phyloP scores from a whole-genome alignment of 2,888 invertebrate genomes.

The Phyllotreta cruciferae region DNA sequence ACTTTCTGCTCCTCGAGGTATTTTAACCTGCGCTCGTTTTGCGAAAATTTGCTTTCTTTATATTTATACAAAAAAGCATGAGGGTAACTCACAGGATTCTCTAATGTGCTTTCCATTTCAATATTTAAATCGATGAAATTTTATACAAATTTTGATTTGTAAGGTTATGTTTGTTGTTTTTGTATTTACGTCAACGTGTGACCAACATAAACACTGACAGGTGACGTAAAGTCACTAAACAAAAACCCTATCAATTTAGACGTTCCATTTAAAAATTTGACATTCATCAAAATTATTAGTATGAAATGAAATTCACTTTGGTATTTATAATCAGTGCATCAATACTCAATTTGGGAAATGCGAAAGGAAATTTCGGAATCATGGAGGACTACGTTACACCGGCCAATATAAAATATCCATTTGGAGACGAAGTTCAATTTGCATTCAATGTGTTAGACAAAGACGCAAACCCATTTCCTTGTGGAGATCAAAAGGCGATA shows the following conservation, averaged over 20 bases:
- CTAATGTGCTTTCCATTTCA: conserved; percentile 12
- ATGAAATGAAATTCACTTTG: too few relatives aligned
- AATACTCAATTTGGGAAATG: background rate
- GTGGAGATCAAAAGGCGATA: conserved; percentile 31
- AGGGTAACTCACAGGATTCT: background rate
- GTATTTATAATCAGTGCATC: too few relatives aligned
- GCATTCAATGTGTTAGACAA: conserved; percentile 35
- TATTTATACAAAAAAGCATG: conserved; percentile 23
- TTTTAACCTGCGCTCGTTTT: conserved; percentile 61
- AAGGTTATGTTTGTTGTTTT: too few relatives aligned
- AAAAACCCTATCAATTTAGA: too few relatives aligned
- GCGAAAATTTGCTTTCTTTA: conserved; percentile 39
- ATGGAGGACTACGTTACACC: conserved; percentile 36
- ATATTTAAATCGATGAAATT: background rate
- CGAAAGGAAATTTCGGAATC: background rate
- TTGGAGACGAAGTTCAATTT: conserved; percentile 42
- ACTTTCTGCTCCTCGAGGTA: conserved; percentile 67
- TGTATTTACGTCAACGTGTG: too few relatives aligned
- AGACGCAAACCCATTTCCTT: conserved; percentile 38
- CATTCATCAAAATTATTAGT: too few relatives aligned
- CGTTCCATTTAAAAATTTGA: too few relatives aligned
- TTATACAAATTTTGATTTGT: too few relatives aligned
- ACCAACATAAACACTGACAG: too few relatives aligned
- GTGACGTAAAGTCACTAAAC: too few relatives aligned
- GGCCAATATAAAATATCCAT: conserved; percentile 41